Conservation (phyloP, 2,888 invertebrate genomes). For the Cantharis rustica region DNA sequence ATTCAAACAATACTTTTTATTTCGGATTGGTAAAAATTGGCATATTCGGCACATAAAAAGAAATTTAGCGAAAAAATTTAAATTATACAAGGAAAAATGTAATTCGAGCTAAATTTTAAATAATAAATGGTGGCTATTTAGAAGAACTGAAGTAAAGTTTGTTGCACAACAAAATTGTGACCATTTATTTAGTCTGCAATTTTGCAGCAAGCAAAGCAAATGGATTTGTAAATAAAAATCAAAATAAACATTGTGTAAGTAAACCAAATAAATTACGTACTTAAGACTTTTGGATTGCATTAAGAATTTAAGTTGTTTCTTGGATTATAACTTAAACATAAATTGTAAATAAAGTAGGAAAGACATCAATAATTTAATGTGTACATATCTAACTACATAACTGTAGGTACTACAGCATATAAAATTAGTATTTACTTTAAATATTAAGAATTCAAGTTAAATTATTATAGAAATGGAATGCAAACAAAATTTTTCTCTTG, state of each 20-base stretch:
- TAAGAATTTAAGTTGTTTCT: not conserved
- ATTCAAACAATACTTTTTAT: not conserved
- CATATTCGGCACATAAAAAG: not conserved
- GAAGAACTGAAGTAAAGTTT: not conserved
- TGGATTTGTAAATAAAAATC: not conserved
- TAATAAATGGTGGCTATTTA: not conserved
- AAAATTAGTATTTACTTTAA: too few species aligned
- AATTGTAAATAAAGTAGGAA: not conserved
- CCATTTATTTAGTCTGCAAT: not conserved
- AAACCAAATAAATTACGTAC: not conserved
- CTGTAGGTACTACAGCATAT: not conserved
- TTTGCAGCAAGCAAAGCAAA: not conserved
- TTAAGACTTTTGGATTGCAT: not conserved
- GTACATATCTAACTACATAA: not conserved
- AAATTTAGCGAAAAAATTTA: not conserved
- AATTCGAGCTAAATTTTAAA: not conserved
- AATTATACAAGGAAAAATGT: not conserved
- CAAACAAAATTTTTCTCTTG: too few species aligned
- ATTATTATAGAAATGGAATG: too few species aligned
- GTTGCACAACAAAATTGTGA: not conserved
- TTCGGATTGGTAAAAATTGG: not conserved
- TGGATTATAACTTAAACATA: not conserved
- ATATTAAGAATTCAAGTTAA: too few species aligned
- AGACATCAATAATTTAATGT: not conserved
- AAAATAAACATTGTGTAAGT: not conserved